Evolutionary conservation across 1,140 invertebrate species (phyloP), one percentile per base, ranked within the genome.

Genomic region (Bombus superbus): DNA sequence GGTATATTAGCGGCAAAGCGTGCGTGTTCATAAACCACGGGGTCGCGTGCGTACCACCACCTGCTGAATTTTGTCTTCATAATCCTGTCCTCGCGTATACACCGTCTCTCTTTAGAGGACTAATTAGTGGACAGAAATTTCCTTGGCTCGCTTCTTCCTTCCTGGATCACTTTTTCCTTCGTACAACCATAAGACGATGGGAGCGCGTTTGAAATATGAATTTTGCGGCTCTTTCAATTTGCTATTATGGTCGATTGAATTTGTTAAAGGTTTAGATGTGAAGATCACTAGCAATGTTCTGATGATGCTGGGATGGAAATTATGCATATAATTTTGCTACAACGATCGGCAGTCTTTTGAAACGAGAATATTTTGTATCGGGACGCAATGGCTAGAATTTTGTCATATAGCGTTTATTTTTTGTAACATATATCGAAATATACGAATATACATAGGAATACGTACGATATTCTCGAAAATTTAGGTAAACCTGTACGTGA

Each of bases 101-200:
- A 75, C 64, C 40, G 57, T 76, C 72, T 66, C 66, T 35, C 72
- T 40, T 44, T 1, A 11, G 5, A 28, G 10, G 42, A 40, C 32
- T 66, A 83, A 83, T 83, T 83, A 66, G 42, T 25, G 4, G 25
- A 47, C 42, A 35, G 69, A 66, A 82, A 74, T 75, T 38, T 57
- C 28, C 69, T 22, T 2, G 2, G 10, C 13, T 68, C 68, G 25
- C 32, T 11, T 64, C n/a, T 47, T 32, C 53, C 42, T 44, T 40
- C 15, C 28, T 32, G 6, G 5, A 66, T 28, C 15, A 28, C 10
- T 71, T 13, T 42, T 42, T 44, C 32, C 40, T 32, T 73, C 28
- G 15, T 42, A 15, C 28, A 8, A 9, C 22, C 8, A 8, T 5
- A n/a, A 73, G 15, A 22, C 15, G 1, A 0, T 44, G 71, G n/a